Conservation (phyloP, 1,140 invertebrate species). For the Cyphomyrmex costatus region DNA sequence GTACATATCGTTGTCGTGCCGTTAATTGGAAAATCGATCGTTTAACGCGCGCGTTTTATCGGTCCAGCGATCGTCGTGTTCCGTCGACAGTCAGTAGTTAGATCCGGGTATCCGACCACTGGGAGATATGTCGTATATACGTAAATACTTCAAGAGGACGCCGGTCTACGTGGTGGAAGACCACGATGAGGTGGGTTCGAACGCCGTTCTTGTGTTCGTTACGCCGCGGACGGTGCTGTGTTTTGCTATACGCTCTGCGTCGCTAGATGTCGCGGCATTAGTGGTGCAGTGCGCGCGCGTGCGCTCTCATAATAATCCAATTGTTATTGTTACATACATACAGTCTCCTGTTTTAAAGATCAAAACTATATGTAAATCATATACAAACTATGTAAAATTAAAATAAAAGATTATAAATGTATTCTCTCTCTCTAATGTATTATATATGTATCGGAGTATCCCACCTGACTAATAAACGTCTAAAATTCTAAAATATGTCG, state of each 20-base stretch:
- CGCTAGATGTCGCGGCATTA: neutral
- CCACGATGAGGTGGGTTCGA: slow-evolving; percentile 90
- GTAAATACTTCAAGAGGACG: slow-evolving; percentile 88
- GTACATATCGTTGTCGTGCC: slow-evolving; percentile 34
- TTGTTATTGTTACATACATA: no score
- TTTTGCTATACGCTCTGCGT: neutral
- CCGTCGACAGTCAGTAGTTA: no score
- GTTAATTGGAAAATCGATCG: slow-evolving; percentile 66
- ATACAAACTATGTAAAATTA: no score
- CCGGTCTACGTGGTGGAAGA: slow-evolving; percentile 92
- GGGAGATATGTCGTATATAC: slow-evolving; percentile 64
- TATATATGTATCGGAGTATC: no score
- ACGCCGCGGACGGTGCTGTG: neutral
- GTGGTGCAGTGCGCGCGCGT: neutral
- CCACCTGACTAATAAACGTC: no score
- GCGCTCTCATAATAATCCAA: no score
- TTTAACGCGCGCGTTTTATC: neutral
- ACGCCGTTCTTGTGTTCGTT: slow-evolving; percentile 16
- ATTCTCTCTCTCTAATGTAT: no score
- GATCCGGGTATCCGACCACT: neutral
- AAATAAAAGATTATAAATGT: no score
- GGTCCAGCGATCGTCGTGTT: neutral
- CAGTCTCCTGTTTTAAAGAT: no score
- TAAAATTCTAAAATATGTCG: no score
- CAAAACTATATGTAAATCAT: no score